Evolutionary conservation across 2,888 invertebrate genomes (phyloP), one percentile per base, ranked within the genome.

Genomic region (Liodrosophila aerea): DNA sequence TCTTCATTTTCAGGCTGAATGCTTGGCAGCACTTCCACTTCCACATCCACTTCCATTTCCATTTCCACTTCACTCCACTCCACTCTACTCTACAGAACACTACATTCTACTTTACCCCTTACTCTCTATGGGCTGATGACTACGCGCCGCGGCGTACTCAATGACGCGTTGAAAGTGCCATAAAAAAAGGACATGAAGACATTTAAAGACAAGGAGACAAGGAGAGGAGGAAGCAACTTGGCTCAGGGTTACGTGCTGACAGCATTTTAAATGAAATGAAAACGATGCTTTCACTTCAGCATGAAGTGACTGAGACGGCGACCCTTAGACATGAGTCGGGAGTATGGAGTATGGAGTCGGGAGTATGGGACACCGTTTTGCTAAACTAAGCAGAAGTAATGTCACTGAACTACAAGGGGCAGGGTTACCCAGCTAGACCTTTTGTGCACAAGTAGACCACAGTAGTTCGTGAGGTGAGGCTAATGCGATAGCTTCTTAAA

Each of bases 111-210:
- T 33, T 29, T 22, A 37, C 12, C 30, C 46, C 33, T 18, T 27
- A 33, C 40, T 18, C 29, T 34, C 57, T 46, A 54, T 64, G 58
- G 67, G 45, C 60, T 78, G 85, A 77, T 78, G 85, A 76, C 67
- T 83, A 71, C 66, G 82, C 77, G 73, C 74, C 85, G 76, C 80
- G 69, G 83, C 86, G 62, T 70, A 83, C 76, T 86, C 86, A 84
- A 85, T 85, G 86, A 82, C 76, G 86, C 82, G 85, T 86, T 77
- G 86, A 85, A 82, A 72, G 76, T 82, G 86, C 85, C 78, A 82
- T 85, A 80, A 80, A 82, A n/a, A 74, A 76, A 72, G 73, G 75
- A 76, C 82, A 82, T 74, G 70, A 85, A 85, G 78, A 83, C 76
- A 69, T 76, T 58, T 54, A 49, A 30, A 47, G 59, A 46, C 12